These are phyloP conservation scores for western clawed frog (Xenopus tropicalis) DNA, from an alignment of 2,113 vertebrate species.

Conservation along the genomic window DNA sequence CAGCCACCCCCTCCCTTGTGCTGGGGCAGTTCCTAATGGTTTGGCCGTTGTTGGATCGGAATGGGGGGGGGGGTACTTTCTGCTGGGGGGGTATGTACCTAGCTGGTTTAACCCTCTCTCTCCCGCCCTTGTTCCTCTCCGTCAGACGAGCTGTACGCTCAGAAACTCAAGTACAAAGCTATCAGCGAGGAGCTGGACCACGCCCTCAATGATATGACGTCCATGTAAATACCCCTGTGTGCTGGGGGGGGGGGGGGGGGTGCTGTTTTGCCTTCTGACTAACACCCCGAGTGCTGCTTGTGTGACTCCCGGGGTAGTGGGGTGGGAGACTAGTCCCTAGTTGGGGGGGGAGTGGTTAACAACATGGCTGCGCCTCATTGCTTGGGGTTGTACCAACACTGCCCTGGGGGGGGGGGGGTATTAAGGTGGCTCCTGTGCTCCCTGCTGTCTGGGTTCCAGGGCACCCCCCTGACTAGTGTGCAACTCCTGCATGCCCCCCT, in stretches of 20 bases:
- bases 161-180: conserved; percentile 99
- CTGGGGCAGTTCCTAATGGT: no score
- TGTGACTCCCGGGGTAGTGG: neutral
- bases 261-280: neutral
- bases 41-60: no score
- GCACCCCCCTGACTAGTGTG: neutral
- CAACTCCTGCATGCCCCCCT: neutral
- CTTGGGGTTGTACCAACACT: no score
- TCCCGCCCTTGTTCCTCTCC: conserved; percentile 15
- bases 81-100: neutral
- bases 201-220: conserved; percentile 98
- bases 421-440: no score
- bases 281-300: neutral
- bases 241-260: neutral
- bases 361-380: neutral
- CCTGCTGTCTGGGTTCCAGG: no score
- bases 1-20: no score
- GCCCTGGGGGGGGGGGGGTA: neutral
- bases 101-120: conserved; percentile 35
- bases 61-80: no score
- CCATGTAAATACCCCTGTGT: conserved; percentile 85
- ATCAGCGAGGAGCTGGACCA: conserved; percentile 98
- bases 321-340: neutral
- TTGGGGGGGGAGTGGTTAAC: neutral
- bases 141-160: conserved; percentile 89